Evolutionary conservation across 2,113 vertebrate species (phyloP).

Genomic region (Petrocephalus microphthalmus): DNA sequence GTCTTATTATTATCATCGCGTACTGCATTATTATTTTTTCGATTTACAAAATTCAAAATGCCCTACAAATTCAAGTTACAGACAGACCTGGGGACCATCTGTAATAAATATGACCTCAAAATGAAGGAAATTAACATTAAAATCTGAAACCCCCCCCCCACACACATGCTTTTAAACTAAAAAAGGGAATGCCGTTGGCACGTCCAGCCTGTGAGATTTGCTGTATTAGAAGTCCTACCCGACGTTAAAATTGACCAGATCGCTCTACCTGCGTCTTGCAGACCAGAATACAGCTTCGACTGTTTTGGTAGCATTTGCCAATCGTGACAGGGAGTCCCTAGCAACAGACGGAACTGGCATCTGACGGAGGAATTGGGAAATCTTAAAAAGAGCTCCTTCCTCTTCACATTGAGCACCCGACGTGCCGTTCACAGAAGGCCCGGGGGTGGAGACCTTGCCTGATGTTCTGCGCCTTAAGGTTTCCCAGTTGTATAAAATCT

Average conservation of each 20-base stretch:
- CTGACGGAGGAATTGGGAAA: not conserved
- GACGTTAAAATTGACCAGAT: not conserved
- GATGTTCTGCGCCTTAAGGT: constrained; percentile 5
- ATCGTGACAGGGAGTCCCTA: not conserved
- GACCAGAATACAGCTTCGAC: not conserved
- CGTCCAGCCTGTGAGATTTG: not conserved
- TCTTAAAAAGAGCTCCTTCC: not conserved
- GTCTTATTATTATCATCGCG: not conserved
- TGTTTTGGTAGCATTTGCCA: not conserved
- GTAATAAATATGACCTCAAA: not conserved
- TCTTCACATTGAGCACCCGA: not conserved
- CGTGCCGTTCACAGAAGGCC: constrained; percentile 10
- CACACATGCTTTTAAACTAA: not conserved
- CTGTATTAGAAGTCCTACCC: not conserved
- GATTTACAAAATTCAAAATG: no score
- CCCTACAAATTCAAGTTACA: not conserved
- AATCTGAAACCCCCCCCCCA: not conserved
- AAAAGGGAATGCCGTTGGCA: not conserved
- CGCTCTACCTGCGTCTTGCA: not conserved
- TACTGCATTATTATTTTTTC: not conserved
- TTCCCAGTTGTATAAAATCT: constrained; percentile 20
- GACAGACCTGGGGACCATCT: not conserved
- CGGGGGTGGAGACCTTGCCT: constrained; percentile 16
- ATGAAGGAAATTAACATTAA: not conserved
- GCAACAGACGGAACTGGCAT: not conserved